Evolutionary conservation across 1,140 invertebrate genomes (phyloP).

Genomic region (Ips nitidus): DNA sequence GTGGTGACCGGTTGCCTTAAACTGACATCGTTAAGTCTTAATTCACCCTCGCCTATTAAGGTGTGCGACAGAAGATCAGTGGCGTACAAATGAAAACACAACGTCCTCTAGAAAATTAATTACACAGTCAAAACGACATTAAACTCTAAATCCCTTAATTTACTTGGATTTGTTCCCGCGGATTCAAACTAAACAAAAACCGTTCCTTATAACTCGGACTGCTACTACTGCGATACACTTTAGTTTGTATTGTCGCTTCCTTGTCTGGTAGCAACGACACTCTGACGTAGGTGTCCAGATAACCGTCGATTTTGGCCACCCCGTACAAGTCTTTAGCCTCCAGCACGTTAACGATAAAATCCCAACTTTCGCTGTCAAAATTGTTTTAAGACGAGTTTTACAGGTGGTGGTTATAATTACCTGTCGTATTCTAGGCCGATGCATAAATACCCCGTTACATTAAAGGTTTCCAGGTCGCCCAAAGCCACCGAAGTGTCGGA

Average conservation of each 20-base stretch:
- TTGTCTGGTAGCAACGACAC: constrained; percentile 75
- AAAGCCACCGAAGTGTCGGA: constrained; percentile 78
- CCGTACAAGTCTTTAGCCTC: constrained; percentile 73
- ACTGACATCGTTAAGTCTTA: constrained; percentile 63
- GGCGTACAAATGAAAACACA: constrained; percentile 65
- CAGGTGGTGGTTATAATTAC: constrained; percentile 40
- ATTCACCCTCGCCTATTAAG: constrained; percentile 65
- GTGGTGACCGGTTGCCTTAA: constrained; percentile 61
- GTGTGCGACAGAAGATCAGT: constrained; percentile 65
- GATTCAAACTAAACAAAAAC: constrained; percentile 69
- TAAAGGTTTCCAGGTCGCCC: constrained; percentile 70
- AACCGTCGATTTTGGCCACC: constrained; percentile 60
- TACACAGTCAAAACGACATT: neutral
- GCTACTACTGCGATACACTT: constrained; percentile 66
- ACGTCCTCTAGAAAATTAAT: constrained; percentile 49
- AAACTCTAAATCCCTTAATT: neutral
- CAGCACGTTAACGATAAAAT: constrained; percentile 72
- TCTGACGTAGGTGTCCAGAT: constrained; percentile 73
- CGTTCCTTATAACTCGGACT: constrained; percentile 75
- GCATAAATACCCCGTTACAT: constrained; percentile 73
- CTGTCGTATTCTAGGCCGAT: constrained; percentile 77
- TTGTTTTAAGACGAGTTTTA: neutral
- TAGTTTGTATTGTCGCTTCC: constrained; percentile 71
- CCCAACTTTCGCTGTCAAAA: constrained; percentile 63
- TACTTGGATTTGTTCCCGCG: constrained; percentile 48